Base-by-base conservation (phyloP, 2,888 invertebrate species). In the Nephrotoma appendiculata region DNA sequence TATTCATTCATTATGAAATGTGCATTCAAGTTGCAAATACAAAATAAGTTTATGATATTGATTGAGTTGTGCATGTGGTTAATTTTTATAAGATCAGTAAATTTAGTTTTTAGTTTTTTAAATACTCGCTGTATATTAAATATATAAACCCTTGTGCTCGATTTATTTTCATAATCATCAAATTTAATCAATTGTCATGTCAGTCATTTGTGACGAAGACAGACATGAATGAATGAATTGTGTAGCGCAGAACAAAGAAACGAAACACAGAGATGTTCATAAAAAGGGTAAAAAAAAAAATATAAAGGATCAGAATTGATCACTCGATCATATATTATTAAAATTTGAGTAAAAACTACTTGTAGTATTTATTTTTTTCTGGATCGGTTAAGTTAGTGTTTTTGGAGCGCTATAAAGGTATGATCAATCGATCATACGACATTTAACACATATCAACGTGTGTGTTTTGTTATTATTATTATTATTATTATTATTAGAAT, bases 21-120 rank as follows among this genome's bases (percentile, higher is more conserved):
- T 84, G 84, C 84, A 84, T 84, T 84, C 84, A 84, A 84, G 84
- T 84, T 84, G 84, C 84, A 84, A 84, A 41, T 84, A 84, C 19
- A 83, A 83, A 83, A 83, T 41, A 19, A 41, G 41, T 83, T 84
- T 83, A n/a, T 83, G 41, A 41, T 84, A 43, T 84, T 84, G 84
- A 84, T 84, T 84, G 84, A 84, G 41, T 42, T 71, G 71, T 71
- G 71, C 31, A 5, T 11, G 71, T 31, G 31, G 71, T 71, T 57
- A 71, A 11, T 31, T 71, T 71, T 71, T 71, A 71, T 71, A 71
- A 4, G 71, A 71, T 71, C 71, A 71, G 71, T 31, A 71, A 71
- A 71, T 9, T 71, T 31, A 31, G 31, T 71, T 1, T 71, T 71
- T 19, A 19, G 15, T 57, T n/a, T 57, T 57, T 57, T 57, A 48